Evolutionary conservation across 2,888 invertebrate species (phyloP).

Genomic region (Clivina fossor): DNA sequence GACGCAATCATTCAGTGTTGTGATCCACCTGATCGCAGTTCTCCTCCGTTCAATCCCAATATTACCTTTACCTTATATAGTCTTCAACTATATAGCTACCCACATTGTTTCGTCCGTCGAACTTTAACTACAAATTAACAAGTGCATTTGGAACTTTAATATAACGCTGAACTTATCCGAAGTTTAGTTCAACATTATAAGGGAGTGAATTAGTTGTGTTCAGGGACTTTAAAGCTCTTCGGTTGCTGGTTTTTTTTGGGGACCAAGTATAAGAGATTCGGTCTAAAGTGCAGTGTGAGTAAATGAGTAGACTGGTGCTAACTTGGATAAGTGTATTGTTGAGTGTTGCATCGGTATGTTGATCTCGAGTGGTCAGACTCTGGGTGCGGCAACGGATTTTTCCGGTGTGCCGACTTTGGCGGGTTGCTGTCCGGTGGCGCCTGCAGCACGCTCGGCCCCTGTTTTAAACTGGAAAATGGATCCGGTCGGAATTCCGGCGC

Average conservation of each 20-base stretch:
- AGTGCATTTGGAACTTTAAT: constrained; percentile 33
- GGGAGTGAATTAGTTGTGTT: no score
- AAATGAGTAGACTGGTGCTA: no score
- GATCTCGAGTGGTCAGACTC: constrained; percentile 65
- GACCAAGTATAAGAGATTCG: no score
- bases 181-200: constrained; percentile 11
- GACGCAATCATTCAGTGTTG: constrained; percentile 54
- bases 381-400: constrained; percentile 57
- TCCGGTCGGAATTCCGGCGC: constrained; percentile 58
- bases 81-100: no score
- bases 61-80: no score
- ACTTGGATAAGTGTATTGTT: no score
- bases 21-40: constrained; percentile 52
- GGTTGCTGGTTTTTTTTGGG: no score
- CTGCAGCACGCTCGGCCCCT: constrained; percentile 52
- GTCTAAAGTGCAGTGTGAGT: no score
- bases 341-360: no score
- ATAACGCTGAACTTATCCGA: constrained; percentile 28
- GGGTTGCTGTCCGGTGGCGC: constrained; percentile 57
- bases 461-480: constrained; percentile 65
- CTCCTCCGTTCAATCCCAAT: no score
- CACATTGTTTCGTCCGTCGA: no score
- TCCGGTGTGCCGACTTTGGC: constrained; percentile 51
- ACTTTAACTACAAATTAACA: neutral
- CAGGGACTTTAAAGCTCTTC: no score